Evolutionary conservation across 2,797 vertebrate genomes (phyloP), one percentile per base, ranked within the genome.

Genomic region (Cheirogaleus major): DNA sequence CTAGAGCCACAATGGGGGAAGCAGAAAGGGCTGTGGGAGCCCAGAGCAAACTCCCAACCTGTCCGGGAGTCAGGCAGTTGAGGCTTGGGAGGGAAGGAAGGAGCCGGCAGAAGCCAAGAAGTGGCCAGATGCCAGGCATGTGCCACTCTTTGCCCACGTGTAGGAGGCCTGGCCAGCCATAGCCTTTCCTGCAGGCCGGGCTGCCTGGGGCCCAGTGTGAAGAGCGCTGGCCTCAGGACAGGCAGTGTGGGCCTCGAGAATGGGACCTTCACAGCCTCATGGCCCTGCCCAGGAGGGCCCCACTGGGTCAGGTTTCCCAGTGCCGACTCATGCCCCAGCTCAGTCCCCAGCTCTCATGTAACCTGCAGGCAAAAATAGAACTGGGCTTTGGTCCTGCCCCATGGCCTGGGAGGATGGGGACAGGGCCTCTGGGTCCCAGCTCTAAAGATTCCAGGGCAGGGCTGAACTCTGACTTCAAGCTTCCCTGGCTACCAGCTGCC

Each of bases 361-460:
- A 97, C 97, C 95, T 32, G 57, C 96, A 48, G 82, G 81, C 96
- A 97, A 98, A 98, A 98, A 98, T 97, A 98, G 97, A 97, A 85
- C 81, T 13, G 50, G 78, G 94, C 48, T 93, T 89, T 91, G 69
- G 48, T 86, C 27, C 52, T 32, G 90, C 70, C 91, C 88, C 41
- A 57, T 67, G 67, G 41, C 85, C 89, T 14, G 1, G 70, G 76
- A 92, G 84, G 72, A 70, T 1, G 23, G 41, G 55, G 50, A 84
- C 43, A 89, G 63, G 82, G 35, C 63, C 45, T 91, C 73, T 45
- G 38, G 38, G n/a, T 92, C 61, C 30, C 2, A 4, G 23, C 61
- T 81, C 43, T 10, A 27, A 86, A 72, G 88, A 92, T 27, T 38
- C 59, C 73, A 95, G 83, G 76, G n/a, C 80, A 94, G n/a, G 38